Percentiles rank a stretch among this genome's conserved stretches.
These are phyloP conservation scores for Clanis bilineata DNA, from an alignment of 2,888 invertebrate species.

Conservation along the genomic window DNA sequence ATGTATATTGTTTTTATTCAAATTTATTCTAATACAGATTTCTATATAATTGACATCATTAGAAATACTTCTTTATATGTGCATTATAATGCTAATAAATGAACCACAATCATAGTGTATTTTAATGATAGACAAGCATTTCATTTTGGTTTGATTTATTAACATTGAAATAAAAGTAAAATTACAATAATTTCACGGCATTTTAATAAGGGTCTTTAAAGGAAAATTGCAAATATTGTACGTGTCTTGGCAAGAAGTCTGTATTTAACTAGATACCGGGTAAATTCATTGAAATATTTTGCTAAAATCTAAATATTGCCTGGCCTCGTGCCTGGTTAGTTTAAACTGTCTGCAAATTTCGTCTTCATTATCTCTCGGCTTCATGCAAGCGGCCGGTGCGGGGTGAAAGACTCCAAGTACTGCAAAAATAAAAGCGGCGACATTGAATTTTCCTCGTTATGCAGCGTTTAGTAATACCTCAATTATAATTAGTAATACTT, in stretches of 20 bases:
- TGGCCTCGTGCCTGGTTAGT: background rate
- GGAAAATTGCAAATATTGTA: background rate
- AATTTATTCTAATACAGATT: too few species aligned
- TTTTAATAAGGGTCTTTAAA: too few species aligned
- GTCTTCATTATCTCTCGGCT: conserved; percentile 14
- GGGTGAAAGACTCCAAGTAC: conserved; percentile 1
- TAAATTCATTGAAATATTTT: background rate
- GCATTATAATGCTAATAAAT: too few species aligned
- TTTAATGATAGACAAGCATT: too few species aligned
- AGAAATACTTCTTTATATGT: too few species aligned
- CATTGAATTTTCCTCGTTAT: background rate
- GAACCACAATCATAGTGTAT: too few species aligned
- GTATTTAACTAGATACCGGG: background rate
- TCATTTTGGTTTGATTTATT: too few species aligned
- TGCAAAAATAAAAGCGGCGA: background rate
- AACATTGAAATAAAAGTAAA: background rate
- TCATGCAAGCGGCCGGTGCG: conserved; percentile 11
- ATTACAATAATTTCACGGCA: too few species aligned
- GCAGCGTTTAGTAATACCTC: background rate
- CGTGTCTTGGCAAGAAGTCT: background rate
- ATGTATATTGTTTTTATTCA: too few species aligned
- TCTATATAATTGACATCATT: too few species aligned
- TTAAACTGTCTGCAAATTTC: conserved; percentile 15
- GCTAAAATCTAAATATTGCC: background rate
- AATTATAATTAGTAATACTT: background rate